phyloP scores from a whole-genome alignment of 1,140 invertebrate species.

The Drosophila tani region DNA sequence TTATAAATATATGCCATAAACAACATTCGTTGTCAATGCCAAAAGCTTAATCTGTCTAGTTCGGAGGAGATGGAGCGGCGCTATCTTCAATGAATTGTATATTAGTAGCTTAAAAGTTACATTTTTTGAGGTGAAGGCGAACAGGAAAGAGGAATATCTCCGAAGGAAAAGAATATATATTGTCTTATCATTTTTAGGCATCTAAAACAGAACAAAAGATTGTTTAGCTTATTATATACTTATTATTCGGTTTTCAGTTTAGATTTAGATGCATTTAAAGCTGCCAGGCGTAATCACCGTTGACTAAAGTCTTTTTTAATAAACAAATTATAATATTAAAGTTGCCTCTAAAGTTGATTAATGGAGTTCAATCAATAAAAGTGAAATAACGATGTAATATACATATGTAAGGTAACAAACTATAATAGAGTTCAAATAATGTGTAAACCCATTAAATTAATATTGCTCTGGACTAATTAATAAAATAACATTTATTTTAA shows the following conservation, averaged over 20 bases:
- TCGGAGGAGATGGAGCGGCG: not conserved
- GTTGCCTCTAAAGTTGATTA: not conserved
- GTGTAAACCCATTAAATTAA: not conserved
- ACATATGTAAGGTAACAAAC: not conserved
- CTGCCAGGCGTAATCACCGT: no score
- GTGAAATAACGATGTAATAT: not conserved
- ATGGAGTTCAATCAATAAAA: not conserved
- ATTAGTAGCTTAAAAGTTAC: not conserved
- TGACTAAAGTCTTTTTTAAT: not conserved
- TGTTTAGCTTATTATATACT: no score
- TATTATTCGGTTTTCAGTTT: no score
- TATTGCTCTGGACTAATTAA: not conserved
- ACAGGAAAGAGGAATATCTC: no score
- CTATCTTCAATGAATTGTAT: constrained; percentile 6
- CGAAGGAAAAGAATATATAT: not conserved
- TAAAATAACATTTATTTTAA: not conserved
- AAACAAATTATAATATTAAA: not conserved
- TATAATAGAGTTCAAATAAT: not conserved
- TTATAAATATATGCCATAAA: constrained; percentile 5
- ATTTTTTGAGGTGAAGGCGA: not conserved
- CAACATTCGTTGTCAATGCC: constrained; percentile 63
- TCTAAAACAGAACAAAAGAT: no score
- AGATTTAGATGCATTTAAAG: no score
- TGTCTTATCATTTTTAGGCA: no score
- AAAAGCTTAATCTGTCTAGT: constrained; percentile 33